Conservation (phyloP, 2,113 vertebrate genomes). For the Scolopax mira region DNA sequence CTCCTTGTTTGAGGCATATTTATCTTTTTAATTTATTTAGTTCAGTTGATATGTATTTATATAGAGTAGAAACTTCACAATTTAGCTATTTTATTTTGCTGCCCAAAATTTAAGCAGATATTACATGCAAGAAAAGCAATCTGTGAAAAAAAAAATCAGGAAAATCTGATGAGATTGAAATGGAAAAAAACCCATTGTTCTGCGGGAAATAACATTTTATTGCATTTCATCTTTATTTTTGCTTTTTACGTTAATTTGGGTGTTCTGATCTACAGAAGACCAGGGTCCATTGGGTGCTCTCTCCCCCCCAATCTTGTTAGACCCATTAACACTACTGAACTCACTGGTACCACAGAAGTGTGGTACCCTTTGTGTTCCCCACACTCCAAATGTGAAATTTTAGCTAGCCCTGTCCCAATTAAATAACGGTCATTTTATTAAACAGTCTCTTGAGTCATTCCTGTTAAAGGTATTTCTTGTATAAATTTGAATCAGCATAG, state of each 20-base stretch:
- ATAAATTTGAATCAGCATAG: not conserved
- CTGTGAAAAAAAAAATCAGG: not conserved
- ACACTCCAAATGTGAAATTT: not conserved
- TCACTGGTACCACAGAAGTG: not conserved
- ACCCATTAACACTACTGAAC: not conserved
- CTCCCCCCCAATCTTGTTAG: not conserved
- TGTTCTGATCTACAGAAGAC: not conserved
- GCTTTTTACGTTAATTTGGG: not conserved
- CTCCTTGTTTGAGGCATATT: not conserved
- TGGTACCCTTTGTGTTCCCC: not conserved
- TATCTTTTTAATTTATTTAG: not conserved
- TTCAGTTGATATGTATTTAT: not conserved
- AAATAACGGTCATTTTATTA: not conserved
- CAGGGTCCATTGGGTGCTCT: accelerated
- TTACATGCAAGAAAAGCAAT: not conserved
- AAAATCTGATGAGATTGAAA: not conserved
- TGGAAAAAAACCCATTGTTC: not conserved
- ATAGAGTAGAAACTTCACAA: not conserved
- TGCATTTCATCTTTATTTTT: not conserved
- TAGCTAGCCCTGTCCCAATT: not conserved
- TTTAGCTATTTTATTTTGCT: slow-evolving; percentile 7
- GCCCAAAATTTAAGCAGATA: not conserved
- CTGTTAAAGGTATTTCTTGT: not conserved
- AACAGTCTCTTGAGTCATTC: not conserved
- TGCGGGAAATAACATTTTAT: not conserved